These are phyloP conservation scores for Protobothrops mucrosquamatus DNA, from an alignment of 2,113 vertebrate genomes.

Conservation along the genomic window DNA sequence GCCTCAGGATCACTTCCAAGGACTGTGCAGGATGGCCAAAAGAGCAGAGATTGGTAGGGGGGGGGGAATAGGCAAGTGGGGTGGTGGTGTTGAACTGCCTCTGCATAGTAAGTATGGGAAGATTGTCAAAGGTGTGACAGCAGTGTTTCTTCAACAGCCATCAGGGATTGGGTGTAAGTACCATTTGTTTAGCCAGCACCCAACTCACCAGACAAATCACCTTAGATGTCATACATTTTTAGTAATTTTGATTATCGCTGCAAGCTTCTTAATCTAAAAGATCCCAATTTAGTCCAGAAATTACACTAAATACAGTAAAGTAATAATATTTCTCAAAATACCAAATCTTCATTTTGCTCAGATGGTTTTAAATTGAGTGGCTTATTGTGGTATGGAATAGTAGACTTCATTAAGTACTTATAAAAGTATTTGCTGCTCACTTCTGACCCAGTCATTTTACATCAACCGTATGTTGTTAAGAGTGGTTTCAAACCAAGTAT, in stretches of 20 bases:
- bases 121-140: not conserved
- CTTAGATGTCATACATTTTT: not conserved
- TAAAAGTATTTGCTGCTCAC: not conserved
- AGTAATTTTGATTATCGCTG: not conserved
- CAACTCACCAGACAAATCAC: not conserved
- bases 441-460: constrained; percentile 1
- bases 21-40: not conserved
- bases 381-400: not conserved
- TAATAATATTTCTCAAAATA: not conserved
- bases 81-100: not conserved
- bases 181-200: not conserved
- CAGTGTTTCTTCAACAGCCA: not conserved
- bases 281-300: not conserved
- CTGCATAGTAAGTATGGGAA: not conserved
- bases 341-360: not conserved
- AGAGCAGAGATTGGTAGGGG: not conserved
- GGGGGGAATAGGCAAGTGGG: not conserved
- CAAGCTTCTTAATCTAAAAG: not conserved
- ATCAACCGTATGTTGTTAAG: constrained; percentile 29
- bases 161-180: not conserved
- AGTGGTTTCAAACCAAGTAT: not conserved
- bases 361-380: not conserved
- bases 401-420: not conserved
- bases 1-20: not conserved
- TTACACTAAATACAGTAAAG: not conserved